A percentile compares a stretch with the other conserved stretches of the same genome.
Evolutionary conservation across 2,888 invertebrate species (phyloP).

Genomic region (Eueremaeus valkanovi): DNA sequence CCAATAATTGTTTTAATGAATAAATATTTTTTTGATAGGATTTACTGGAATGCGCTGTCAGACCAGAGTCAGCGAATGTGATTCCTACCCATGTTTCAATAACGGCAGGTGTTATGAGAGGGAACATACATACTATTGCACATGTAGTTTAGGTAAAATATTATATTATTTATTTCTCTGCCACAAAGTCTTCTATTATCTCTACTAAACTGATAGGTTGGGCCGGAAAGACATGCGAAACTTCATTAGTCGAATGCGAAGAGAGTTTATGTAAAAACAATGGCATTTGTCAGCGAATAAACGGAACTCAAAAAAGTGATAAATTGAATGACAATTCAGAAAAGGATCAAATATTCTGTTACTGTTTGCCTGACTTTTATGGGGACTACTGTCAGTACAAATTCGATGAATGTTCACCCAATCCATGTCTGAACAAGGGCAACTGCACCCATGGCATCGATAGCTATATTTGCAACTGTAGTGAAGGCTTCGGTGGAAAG

Average conservation of each 20-base stretch:
- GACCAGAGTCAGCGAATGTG: slow-evolving; percentile 2
- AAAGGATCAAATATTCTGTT: slow-evolving; percentile 6
- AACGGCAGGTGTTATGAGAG: slow-evolving; percentile 3
- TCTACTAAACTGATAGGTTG: neutral
- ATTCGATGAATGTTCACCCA: slow-evolving; percentile 30
- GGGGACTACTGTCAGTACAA: slow-evolving; percentile 22
- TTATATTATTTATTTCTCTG: neutral
- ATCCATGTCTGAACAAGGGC: slow-evolving; percentile 29
- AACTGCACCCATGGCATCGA: slow-evolving; percentile 34
- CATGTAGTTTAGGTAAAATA: slow-evolving; percentile 33
- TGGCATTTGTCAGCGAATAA: slow-evolving; percentile 33
- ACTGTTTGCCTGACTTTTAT: slow-evolving; percentile 37
- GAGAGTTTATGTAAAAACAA: slow-evolving; percentile 1
- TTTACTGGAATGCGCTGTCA: slow-evolving; percentile 32
- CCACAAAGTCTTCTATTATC: neutral
- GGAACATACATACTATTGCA: neutral
- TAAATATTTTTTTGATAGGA: neutral
- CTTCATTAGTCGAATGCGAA: slow-evolving; percentile 1
- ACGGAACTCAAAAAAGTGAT: neutral
- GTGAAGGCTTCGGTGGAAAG: neutral
- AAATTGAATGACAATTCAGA: neutral
- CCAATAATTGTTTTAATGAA: neutral
- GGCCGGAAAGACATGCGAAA: slow-evolving; percentile 33
- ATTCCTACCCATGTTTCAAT: slow-evolving; percentile 32
- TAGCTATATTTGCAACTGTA: slow-evolving; percentile 28